Base-by-base conservation (phyloP, 1,140 invertebrate species). In the Epicauta chinensis region DNA sequence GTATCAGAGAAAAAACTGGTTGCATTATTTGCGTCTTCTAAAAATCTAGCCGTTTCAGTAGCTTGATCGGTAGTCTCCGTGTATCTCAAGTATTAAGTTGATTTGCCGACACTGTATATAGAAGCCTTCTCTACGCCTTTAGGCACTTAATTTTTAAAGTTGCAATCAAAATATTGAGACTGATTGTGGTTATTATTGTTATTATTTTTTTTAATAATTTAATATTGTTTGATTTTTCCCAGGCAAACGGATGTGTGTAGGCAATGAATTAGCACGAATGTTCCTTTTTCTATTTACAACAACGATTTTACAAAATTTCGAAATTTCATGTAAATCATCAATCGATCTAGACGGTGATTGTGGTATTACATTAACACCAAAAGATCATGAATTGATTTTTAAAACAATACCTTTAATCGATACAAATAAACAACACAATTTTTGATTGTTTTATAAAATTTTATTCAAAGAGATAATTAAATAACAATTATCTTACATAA, bases 191-290 rank as follows among this genome's bases (percentile, higher is more conserved):
- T 37, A 37, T 37, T 2, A n/a, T 3, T 39, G 9, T 39, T 39
- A 39, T 37, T 5, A 37, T 37, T 15, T 37, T 51, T 45, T 60
- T 49, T 42, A n/a, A n/a, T 48, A 36, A 2, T 40, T 47, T n/a
- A n/a, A 41, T 56, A 38, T 34, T 38, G 23, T 3, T 48, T 35
- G 50, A 41, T 56, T 55, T 58, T 72, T 73, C 52, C 17, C 56
- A 91, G 89, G 90, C 34, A 89, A 91, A 66, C 75, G 89, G 29
- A 82, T 87, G 73, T 95, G 91, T 69, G 77, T 90, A 0, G 91
- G 91, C 3, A 90, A 94, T 55, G 87, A 91, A 61, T 66, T 94
- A 31, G 89, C 88, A 1, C 77, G 76, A 51, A 89, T 89, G 81
- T 70, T 89, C 42, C 58, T 89, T 40, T 80, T 84, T 54, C 64